Evolutionary conservation across 2,113 vertebrate genomes (phyloP).

Genomic region (Melanerpes aurifrons): DNA sequence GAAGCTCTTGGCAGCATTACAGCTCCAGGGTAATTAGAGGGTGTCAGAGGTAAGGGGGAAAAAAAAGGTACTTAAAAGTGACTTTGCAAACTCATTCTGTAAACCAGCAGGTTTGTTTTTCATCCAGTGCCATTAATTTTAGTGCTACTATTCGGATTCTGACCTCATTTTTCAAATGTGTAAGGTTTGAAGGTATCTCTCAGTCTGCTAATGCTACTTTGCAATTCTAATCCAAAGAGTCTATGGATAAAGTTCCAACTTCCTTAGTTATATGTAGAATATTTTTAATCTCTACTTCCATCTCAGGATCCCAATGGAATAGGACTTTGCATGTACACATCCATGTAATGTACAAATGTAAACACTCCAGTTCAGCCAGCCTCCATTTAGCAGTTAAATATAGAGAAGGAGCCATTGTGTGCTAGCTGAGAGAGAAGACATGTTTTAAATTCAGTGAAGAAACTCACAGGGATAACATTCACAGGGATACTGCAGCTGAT

Average conservation of each 20-base stretch:
- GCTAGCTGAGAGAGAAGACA: neutral
- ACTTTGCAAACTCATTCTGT: neutral
- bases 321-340: neutral
- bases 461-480: neutral
- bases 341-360: neutral
- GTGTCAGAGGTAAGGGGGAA: neutral
- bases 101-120: neutral
- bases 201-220: neutral
- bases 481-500: neutral
- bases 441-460: neutral
- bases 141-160: neutral
- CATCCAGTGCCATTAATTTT: neutral
- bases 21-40: neutral
- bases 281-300: neutral
- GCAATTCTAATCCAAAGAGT: neutral
- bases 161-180: neutral
- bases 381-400: neutral
- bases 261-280: neutral
- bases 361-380: neutral
- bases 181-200: neutral
- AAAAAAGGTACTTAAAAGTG: neutral
- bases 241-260: neutral
- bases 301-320: neutral
- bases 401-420: neutral
- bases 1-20: neutral